These are phyloP conservation scores for Moxostoma hubbsi DNA, from an alignment of 2,797 vertebrate genomes.

Conservation along the genomic window DNA sequence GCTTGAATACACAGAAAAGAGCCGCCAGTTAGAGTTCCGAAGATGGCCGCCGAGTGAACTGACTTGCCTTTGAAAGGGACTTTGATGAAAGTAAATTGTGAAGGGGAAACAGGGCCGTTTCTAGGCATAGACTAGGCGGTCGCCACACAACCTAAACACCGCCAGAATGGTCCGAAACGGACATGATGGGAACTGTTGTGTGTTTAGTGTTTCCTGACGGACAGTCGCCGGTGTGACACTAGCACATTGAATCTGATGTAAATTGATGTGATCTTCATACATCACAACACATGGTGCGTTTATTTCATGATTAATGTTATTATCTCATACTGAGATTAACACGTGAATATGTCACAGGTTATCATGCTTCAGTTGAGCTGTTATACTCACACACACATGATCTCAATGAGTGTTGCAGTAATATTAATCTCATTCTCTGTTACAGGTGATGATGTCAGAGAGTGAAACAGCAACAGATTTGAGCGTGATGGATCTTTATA, in stretches of 20 bases:
- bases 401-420: neutral
- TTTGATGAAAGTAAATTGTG: no score
- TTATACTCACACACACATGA: neutral
- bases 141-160: no score
- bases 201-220: slow-evolving; percentile 46
- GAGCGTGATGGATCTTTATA: slow-evolving; percentile 82
- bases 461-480: slow-evolving; percentile 58
- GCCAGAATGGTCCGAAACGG: no score
- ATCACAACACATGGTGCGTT: slow-evolving; percentile 57
- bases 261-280: slow-evolving; percentile 57
- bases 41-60: no score
- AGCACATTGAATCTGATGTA: slow-evolving; percentile 59
- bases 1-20: no score
- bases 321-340: neutral
- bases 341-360: neutral
- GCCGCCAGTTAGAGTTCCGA: no score
- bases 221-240: slow-evolving; percentile 40
- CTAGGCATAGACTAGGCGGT: no score
- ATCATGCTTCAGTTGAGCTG: neutral
- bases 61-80: no score
- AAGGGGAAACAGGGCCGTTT: no score
- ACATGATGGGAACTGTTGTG: slow-evolving; percentile 55
- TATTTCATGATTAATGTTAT: neutral
- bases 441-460: slow-evolving; percentile 78
- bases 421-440: neutral